Evolutionary conservation across 1,140 invertebrate genomes (phyloP).

Genomic region (Himalopsyche phryganea): DNA sequence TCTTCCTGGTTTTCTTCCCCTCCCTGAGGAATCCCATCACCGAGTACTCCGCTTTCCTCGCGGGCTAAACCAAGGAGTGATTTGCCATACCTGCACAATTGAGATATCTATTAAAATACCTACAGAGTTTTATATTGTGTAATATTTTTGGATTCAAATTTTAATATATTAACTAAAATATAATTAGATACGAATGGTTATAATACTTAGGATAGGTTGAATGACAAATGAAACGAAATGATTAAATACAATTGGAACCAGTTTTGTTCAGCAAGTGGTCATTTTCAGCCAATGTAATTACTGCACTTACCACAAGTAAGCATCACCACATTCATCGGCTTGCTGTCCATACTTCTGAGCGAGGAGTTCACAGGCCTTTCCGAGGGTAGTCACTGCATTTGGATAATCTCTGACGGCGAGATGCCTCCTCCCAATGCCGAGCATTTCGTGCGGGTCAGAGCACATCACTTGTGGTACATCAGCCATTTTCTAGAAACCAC

Average conservation of each 20-base stretch:
- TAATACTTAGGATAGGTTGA: not conserved
- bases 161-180: no score
- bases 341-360: constrained; percentile 70
- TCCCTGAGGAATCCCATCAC: constrained; percentile 67
- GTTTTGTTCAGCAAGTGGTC: no score
- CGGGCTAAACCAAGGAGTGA: constrained; percentile 77
- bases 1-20: constrained; percentile 52
- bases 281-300: no score
- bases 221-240: not conserved
- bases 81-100: constrained; percentile 57
- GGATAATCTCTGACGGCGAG: constrained; percentile 75
- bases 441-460: constrained; percentile 50
- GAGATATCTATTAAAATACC: no score
- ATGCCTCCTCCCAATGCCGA: constrained; percentile 72
- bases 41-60: constrained; percentile 76
- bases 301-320: constrained; percentile 66
- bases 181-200: no score
- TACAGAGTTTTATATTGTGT: no score
- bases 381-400: constrained; percentile 70
- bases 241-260: constrained; percentile 5
- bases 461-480: constrained; percentile 51
- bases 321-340: constrained; percentile 75
- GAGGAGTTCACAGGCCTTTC: constrained; percentile 71
- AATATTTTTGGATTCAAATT: no score
- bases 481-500: constrained; percentile 59